Conservation (phyloP, 2,113 vertebrate genomes). For the Haliaeetus leucogaster region DNA sequence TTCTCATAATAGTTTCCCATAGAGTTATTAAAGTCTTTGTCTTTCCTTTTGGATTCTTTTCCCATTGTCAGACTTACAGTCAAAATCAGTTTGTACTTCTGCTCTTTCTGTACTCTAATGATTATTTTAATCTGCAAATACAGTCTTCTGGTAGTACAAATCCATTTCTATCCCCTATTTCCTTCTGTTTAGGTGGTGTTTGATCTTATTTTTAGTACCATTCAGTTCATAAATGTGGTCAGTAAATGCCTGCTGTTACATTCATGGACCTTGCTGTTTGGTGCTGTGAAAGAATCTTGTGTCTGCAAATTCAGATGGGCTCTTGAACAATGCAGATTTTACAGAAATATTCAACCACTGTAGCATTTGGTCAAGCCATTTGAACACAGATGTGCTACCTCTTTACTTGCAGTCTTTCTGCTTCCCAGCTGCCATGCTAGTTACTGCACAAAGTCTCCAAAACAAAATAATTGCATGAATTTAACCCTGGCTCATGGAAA, state of each 20-base stretch:
- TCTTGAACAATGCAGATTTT: background rate
- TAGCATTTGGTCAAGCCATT: background rate
- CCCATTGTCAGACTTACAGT: background rate
- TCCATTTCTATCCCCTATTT: background rate
- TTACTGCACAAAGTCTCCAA: background rate
- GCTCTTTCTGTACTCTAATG: background rate
- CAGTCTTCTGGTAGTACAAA: background rate
- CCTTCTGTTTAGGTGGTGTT: background rate
- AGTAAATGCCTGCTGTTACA: rapidly evolving
- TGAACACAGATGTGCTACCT: background rate
- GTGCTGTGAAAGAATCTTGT: background rate
- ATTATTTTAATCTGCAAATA: background rate
- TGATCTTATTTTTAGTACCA: background rate
- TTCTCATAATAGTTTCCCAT: background rate
- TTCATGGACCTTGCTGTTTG: background rate
- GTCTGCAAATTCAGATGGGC: background rate
- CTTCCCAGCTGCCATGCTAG: background rate
- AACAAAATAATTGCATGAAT: background rate
- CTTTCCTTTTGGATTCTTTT: background rate
- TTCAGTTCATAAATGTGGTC: background rate
- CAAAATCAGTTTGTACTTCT: background rate
- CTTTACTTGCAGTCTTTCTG: background rate
- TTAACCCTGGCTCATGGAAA: background rate
- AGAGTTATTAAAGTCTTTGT: background rate
- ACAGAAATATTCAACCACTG: background rate